Base-by-base conservation (phyloP, 1,140 invertebrate genomes). In the Bombus soroeensis region DNA sequence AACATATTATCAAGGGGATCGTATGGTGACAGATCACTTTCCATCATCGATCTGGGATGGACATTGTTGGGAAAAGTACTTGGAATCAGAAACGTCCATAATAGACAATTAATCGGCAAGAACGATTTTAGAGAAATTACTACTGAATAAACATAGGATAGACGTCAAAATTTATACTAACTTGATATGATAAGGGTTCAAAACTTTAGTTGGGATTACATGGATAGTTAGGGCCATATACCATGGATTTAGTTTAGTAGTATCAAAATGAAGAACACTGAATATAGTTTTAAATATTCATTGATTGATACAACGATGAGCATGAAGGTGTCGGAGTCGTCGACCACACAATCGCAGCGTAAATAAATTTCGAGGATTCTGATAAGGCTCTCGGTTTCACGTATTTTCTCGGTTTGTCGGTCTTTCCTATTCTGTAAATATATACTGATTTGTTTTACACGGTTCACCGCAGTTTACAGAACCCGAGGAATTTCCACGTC, bases 351-450 rank as follows among this genome's bases (percentile, higher is more conserved):
- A 59, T 28, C 59, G 13, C 32, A 72, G 22, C 9, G 34, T 85
- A 85, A 85, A 73, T 81, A 43, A 74, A 81, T 74, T 85, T 72
- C 28, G 15, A 43, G n/a, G 10, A 34, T 53, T 41, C 32, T n/a
- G 34, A 74, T 85, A 66, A 80, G 25, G 34, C 43, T 64, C 32
- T 3, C 10, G 18, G 18, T 18, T 22, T 70, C 62, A 62, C 39
- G 71, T 76, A 59, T 37, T 76, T 62, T 12, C 74, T 25, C 13
- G 53, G 2, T 12, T 32, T 28, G 15, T n/a, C 59, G 39, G 13
- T 43, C n/a, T 37, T 80, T n/a, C 13, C 25, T 6, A 37, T n/a
- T 34, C 62, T 53, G 43, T 37, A 28, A 53, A 53, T 57, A 32
- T 28, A 39, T 25, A 28, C 6, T 18, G 47, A 71, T 68, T 57